Conservation (phyloP, 2,113 vertebrate genomes). For the Numenius arquata region DNA sequence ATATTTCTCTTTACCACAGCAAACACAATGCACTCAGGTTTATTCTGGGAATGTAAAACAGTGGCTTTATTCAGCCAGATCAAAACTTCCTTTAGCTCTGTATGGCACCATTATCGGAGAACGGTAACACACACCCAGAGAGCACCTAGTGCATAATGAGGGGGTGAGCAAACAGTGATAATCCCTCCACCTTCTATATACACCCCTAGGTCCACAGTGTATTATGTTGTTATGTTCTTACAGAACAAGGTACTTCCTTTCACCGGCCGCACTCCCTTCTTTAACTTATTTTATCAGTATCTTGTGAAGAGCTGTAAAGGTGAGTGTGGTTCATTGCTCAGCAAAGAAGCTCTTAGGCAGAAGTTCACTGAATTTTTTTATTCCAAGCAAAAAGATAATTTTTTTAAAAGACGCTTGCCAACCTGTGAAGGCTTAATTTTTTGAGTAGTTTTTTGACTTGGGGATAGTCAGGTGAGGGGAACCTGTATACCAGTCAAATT, state of each 20-base stretch:
- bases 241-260: background rate
- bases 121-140: background rate
- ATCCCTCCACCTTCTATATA: background rate
- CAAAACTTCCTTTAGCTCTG: background rate
- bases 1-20: background rate
- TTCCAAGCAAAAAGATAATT: background rate
- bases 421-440: background rate
- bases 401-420: background rate
- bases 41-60: background rate
- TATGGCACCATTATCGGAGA: background rate
- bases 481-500: background rate
- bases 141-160: background rate
- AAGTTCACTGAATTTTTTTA: background rate
- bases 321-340: background rate
- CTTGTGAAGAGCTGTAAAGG: background rate
- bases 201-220: background rate
- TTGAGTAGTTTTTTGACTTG: background rate
- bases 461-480: background rate
- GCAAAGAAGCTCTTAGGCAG: background rate
- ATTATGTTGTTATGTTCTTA: background rate
- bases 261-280: background rate
- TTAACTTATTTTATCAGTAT: background rate
- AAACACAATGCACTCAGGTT: background rate
- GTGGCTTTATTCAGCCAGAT: background rate
- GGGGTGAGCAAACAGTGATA: background rate